phyloP scores from a whole-genome alignment of 2,113 vertebrate species.

The Pterophyllum scalare region DNA sequence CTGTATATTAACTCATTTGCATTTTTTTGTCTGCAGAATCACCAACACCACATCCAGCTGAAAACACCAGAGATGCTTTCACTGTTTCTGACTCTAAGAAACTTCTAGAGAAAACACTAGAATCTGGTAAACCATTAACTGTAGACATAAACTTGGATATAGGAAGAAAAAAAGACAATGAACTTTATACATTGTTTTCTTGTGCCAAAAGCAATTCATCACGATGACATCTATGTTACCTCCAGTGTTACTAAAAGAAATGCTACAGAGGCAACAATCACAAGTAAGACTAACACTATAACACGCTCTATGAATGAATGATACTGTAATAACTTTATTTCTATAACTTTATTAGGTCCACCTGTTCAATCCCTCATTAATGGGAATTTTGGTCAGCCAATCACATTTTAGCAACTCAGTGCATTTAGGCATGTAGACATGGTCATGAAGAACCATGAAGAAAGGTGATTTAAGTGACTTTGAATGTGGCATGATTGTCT shows the following conservation, averaged over 20 bases:
- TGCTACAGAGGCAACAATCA: slow-evolving; percentile 3
- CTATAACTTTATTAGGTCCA: too few species aligned
- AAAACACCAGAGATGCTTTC: neutral
- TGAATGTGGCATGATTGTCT: too few species aligned
- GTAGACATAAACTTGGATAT: too few species aligned
- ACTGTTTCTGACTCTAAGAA: neutral
- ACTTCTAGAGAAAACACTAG: neutral
- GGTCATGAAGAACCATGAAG: too few species aligned
- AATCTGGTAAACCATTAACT: neutral
- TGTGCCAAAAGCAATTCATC: neutral
- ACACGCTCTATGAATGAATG: neutral
- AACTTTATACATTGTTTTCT: neutral
- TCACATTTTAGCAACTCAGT: too few species aligned
- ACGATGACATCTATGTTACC: neutral
- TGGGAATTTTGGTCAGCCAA: too few species aligned
- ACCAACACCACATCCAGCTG: neutral
- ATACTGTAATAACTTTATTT: neutral
- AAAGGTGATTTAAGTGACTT: too few species aligned
- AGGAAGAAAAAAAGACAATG: neutral
- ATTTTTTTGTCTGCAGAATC: neutral
- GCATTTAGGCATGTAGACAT: too few species aligned
- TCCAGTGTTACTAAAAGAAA: neutral
- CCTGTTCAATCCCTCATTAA: too few species aligned
- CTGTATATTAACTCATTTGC: neutral
- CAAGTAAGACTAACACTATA: slow-evolving; percentile 14